Base-by-base conservation (phyloP, 1,140 invertebrate genomes). In the Sinella curviseta region DNA sequence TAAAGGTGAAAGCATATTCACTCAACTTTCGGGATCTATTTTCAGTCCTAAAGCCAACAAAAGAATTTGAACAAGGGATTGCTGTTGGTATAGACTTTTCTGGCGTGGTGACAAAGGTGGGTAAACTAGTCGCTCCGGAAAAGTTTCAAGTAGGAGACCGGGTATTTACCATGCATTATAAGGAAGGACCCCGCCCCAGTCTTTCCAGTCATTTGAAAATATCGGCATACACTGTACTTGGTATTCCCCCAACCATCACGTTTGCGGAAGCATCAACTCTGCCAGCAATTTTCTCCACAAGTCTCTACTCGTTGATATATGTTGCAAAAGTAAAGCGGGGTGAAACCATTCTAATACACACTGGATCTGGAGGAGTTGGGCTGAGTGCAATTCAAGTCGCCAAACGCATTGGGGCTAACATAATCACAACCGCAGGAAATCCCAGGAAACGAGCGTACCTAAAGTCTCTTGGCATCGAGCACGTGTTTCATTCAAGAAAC, bases 331-430 rank as follows among this genome's bases (percentile, higher is more conserved):
- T 74, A 14, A 74, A 36, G 17, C 16, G 30, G 24, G 31, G 26
- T 28, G 70, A 74, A 8, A 17, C 16, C 16, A 30, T 74, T 14
- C 24, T 74, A 14, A 16, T 74, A 16, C 70, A 74, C 70, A 74
- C 70, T 14, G 70, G 12, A 16, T 28, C 70, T 74, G 70, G 70
- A 12, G 34, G 70, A 4, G 70, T 74, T 31, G 70, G 70, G 17
- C 70, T 20, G 76, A 55, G 16, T 35, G 70, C 91, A 74, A 91
- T 90, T 34, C 90, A 74, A 26, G 8, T 74, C 8, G 16, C 16
- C 4, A 31, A 24, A 8, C 30, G 31, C 17, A 8, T 74, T 36
- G 70, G 70, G 8, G 16, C 16, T 12, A 74, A 31, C 4, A 74
- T 74, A 4, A 74, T 74, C 26, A 2, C 8, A 24, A 55, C 48